Percentiles rank a stretch among this genome's conserved stretches.
phyloP scores from a whole-genome alignment of 2,888 invertebrate genomes.

The Macrosoma leucophasiata region DNA sequence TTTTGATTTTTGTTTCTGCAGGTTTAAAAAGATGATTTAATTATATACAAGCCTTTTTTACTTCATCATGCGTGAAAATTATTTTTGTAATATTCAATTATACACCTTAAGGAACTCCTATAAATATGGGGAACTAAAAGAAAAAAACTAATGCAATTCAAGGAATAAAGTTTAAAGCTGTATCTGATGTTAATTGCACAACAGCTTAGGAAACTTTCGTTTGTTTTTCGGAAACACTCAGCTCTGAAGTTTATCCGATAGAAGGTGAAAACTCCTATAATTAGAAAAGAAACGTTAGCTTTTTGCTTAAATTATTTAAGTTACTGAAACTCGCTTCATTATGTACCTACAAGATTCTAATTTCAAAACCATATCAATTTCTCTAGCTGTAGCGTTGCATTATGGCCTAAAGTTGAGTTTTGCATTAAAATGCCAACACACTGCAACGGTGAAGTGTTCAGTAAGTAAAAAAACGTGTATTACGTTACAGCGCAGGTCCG shows the following conservation, averaged over 20 bases:
- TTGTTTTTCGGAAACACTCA: slow-evolving; percentile 29
- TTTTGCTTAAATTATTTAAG: too few species aligned
- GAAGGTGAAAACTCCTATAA: slow-evolving; percentile 17
- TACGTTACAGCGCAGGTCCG: slow-evolving; percentile 45
- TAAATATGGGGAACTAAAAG: too few species aligned
- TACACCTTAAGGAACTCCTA: slow-evolving; percentile 1
- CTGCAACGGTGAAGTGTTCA: slow-evolving; percentile 40
- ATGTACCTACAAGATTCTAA: too few species aligned
- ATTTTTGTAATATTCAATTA: too few species aligned
- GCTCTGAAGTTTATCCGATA: slow-evolving; percentile 15
- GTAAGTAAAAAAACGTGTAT: slow-evolving; percentile 70
- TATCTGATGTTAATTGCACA: slow-evolving; percentile 36
- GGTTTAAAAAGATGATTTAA: slow-evolving; percentile 6
- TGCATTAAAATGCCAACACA: slow-evolving; percentile 51
- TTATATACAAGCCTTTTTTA: too few species aligned
- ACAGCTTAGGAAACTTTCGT: slow-evolving; percentile 32
- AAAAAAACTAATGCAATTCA: too few species aligned
- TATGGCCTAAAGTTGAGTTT: too few species aligned
- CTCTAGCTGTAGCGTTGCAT: too few species aligned
- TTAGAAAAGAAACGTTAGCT: slow-evolving; percentile 17
- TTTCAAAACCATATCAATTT: too few species aligned
- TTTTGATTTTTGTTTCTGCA: too few species aligned
- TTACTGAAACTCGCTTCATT: too few species aligned
- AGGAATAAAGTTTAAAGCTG: slow-evolving; percentile 29
- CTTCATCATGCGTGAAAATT: too few species aligned